These are phyloP conservation scores for Drosophila infuscata DNA, from an alignment of 2,888 invertebrate species.

Conservation along the genomic window DNA sequence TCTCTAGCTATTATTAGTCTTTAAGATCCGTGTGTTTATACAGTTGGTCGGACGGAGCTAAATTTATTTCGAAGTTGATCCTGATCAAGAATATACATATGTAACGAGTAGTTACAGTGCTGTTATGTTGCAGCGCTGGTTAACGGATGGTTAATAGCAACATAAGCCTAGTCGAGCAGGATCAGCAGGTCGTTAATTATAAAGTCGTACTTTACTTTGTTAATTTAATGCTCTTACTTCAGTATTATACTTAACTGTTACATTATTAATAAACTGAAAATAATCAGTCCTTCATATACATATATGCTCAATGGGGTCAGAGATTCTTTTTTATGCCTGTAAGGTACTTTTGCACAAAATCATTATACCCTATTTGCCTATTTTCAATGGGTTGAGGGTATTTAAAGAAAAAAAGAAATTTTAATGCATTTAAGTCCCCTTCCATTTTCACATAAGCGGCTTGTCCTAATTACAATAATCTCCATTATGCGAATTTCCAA, in stretches of 20 bases:
- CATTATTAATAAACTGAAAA: too few relatives aligned
- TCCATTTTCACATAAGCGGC: constrained; percentile 19
- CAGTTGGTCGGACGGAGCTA: not conserved
- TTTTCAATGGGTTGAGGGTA: not conserved
- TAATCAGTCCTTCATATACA: too few relatives aligned
- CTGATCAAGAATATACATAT: not conserved
- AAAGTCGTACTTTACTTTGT: too few relatives aligned
- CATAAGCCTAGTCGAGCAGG: too few relatives aligned
- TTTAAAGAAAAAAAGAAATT: not conserved
- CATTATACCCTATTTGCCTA: not conserved
- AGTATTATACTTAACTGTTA: too few relatives aligned
- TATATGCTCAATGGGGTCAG: not conserved
- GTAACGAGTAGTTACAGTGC: too few relatives aligned
- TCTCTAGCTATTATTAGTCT: not conserved
- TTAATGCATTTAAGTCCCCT: not conserved
- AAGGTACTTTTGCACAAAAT: not conserved
- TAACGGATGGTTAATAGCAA: too few relatives aligned
- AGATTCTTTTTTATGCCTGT: not conserved
- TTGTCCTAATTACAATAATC: constrained; percentile 29
- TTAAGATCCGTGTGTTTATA: not conserved
- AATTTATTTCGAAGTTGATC: not conserved
- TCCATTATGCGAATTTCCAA: not conserved
- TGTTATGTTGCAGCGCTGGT: too few relatives aligned
- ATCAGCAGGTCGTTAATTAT: too few relatives aligned
- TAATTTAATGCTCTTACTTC: too few relatives aligned